Evolutionary conservation across 2,888 invertebrate species (phyloP).

Genomic region (Argyresthia goedartella): DNA sequence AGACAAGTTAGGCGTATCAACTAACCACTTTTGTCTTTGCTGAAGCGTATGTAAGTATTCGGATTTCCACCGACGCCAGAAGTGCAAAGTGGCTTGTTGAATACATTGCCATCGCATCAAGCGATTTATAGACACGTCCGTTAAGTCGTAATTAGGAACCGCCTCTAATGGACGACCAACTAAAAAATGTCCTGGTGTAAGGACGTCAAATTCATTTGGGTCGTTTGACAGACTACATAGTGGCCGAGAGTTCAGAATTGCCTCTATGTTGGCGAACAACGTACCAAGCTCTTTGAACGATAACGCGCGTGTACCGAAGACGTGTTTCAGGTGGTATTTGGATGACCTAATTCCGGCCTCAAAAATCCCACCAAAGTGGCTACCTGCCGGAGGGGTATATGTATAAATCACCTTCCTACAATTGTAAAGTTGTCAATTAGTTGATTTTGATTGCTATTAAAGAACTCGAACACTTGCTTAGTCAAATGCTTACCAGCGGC

Average conservation of each 20-base stretch:
- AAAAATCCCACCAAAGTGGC: background rate
- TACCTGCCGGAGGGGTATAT: background rate
- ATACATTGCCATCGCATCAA: conserved; percentile 3
- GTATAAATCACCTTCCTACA: background rate
- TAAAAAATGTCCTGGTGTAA: too few species aligned
- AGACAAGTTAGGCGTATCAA: background rate
- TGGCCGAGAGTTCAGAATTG: too few species aligned
- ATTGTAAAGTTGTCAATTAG: background rate
- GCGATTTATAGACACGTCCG: background rate
- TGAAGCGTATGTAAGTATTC: conserved; percentile 1
- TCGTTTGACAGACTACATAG: too few species aligned
- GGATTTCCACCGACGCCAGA: conserved; percentile 1
- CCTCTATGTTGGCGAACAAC: too few species aligned
- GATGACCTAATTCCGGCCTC: too few species aligned
- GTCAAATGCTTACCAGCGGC: conserved; percentile 1
- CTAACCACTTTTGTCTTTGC: conserved; percentile 1
- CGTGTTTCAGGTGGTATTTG: background rate
- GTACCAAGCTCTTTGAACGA: background rate
- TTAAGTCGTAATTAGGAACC: background rate
- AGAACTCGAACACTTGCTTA: background rate
- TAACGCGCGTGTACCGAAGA: background rate
- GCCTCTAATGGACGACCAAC: too few species aligned
- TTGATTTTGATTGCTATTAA: background rate
- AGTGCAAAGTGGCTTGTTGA: background rate
- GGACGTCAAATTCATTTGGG: too few species aligned